Evolutionary conservation across 1,140 invertebrate genomes (phyloP).

Genomic region (Dendrolimus punctatus): DNA sequence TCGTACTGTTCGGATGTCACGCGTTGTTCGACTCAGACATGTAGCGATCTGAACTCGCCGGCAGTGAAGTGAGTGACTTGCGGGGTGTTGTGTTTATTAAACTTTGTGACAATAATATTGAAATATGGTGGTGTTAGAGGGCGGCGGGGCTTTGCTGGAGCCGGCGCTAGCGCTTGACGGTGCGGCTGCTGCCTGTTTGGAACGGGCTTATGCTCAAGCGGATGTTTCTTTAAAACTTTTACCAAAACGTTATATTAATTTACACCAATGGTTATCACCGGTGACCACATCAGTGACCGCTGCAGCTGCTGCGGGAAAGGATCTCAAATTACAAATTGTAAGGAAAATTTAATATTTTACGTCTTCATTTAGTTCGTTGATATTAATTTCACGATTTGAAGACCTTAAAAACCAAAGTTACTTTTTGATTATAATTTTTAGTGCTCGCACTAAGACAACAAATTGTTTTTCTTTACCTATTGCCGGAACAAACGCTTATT

Average conservation of each 20-base stretch:
- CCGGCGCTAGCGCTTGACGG: conserved; percentile 65
- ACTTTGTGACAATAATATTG: conserved; percentile 28
- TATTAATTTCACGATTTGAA: neutral
- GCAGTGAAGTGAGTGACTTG: conserved; percentile 29
- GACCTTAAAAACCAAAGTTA: too few species aligned
- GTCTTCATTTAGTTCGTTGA: neutral
- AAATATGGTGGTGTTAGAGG: conserved; percentile 82
- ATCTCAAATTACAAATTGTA: conserved; percentile 82
- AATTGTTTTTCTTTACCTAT: too few species aligned
- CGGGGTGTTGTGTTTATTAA: conserved; percentile 30
- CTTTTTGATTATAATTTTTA: too few species aligned
- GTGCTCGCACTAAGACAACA: too few species aligned
- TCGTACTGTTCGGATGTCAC: conserved; percentile 42
- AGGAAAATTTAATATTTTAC: conserved; percentile 13
- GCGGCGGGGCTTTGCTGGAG: conserved; percentile 73
- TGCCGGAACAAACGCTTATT: too few species aligned
- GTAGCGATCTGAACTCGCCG: conserved; percentile 32
- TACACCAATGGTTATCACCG: conserved; percentile 90
- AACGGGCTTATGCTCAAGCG: conserved; percentile 83
- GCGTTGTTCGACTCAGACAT: conserved; percentile 39
- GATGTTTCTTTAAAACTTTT: conserved; percentile 88
- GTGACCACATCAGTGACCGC: conserved; percentile 71
- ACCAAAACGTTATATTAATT: conserved; percentile 89
- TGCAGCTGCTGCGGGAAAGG: conserved; percentile 74
- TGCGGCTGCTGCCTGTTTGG: conserved; percentile 72